Percentiles rank a stretch among this genome's conserved stretches.
Evolutionary conservation across 2,797 vertebrate genomes (phyloP).

Genomic region (Falco naumanni): DNA sequence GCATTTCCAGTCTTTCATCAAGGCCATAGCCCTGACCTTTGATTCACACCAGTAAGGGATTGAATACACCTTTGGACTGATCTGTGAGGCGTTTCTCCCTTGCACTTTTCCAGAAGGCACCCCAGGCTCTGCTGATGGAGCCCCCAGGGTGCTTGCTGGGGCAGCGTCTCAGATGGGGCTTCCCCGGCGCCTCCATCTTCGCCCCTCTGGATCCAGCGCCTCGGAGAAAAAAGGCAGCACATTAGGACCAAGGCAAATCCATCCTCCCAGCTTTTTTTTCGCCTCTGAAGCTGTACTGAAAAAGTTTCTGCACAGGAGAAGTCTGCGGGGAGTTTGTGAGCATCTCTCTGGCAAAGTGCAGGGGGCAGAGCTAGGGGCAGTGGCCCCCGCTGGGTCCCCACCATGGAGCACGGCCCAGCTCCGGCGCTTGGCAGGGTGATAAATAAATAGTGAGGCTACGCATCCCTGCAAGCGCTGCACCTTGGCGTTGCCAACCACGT

Average conservation of each 20-base stretch:
- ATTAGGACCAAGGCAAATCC: background rate
- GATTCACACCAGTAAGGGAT: background rate
- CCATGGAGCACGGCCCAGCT: constrained; percentile 1
- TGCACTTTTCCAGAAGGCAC: constrained; percentile 83
- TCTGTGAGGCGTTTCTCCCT: constrained; percentile 84
- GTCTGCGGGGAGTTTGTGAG: constrained; percentile 71
- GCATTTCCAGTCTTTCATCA: background rate
- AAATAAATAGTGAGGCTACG: constrained; percentile 48
- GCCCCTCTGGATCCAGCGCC: background rate
- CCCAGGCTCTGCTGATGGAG: constrained; percentile 83
- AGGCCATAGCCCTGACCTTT: background rate
- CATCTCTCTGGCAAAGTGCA: background rate
- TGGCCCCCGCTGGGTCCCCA: background rate
- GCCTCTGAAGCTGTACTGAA: background rate
- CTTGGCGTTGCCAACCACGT: background rate
- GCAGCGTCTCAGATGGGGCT: constrained; percentile 77
- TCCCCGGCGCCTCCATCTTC: constrained; percentile 71
- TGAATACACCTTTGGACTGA: constrained; percentile 62
- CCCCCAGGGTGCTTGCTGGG: constrained; percentile 84
- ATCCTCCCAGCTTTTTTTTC: background rate
- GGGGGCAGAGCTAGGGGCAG: background rate
- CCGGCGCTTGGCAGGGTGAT: constrained; percentile 32
- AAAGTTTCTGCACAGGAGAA: constrained; percentile 61
- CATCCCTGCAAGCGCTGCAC: background rate
- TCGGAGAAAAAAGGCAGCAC: background rate